A percentile compares a stretch with the other conserved stretches of the same genome.
phyloP scores from a whole-genome alignment of 64 coral and sea anemone species.

The Montipora sp. region DNA sequence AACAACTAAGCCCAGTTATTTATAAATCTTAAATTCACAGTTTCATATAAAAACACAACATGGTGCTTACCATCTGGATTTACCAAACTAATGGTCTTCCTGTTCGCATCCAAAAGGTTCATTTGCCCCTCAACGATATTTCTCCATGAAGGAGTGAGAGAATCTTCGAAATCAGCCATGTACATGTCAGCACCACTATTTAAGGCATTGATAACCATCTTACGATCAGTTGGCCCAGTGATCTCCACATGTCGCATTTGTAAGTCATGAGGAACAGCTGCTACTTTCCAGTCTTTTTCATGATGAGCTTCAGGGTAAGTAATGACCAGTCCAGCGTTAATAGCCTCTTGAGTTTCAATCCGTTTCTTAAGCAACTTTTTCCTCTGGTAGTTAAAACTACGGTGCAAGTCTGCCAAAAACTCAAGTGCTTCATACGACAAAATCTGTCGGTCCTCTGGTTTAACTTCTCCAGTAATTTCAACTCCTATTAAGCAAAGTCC shows the following conservation, averaged over 20 bases:
- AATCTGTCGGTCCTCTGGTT: conserved; percentile 76
- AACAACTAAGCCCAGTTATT: not conserved
- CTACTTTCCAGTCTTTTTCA: conserved; percentile 89
- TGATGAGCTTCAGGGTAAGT: conserved; percentile 86
- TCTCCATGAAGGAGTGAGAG: conserved; percentile 90
- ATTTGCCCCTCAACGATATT: conserved; percentile 94
- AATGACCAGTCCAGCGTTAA: conserved; percentile 78
- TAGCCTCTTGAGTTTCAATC: conserved; percentile 75
- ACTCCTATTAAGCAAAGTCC: conserved; percentile 57
- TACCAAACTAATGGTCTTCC: conserved; percentile 77
- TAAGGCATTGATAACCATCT: conserved; percentile 99
- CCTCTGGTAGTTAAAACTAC: conserved; percentile 93
- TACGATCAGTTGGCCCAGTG: conserved; percentile 94
- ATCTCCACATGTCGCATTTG: conserved; percentile 98
- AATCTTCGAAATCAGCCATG: conserved; percentile 99
- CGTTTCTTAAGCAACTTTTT: conserved; percentile 89
- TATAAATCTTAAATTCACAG: not conserved
- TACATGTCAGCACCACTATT: conserved; percentile 98
- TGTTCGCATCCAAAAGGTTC: conserved; percentile 87
- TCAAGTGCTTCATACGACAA: conserved; percentile 89
- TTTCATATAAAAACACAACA: not conserved
- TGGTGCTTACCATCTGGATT: conserved; percentile 88
- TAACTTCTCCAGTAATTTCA: conserved; percentile 85
- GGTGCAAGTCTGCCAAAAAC: conserved; percentile 94
- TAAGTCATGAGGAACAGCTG: conserved; percentile 91